Base-by-base conservation (phyloP, 1,140 invertebrate genomes). In the Psix sp. region DNA sequence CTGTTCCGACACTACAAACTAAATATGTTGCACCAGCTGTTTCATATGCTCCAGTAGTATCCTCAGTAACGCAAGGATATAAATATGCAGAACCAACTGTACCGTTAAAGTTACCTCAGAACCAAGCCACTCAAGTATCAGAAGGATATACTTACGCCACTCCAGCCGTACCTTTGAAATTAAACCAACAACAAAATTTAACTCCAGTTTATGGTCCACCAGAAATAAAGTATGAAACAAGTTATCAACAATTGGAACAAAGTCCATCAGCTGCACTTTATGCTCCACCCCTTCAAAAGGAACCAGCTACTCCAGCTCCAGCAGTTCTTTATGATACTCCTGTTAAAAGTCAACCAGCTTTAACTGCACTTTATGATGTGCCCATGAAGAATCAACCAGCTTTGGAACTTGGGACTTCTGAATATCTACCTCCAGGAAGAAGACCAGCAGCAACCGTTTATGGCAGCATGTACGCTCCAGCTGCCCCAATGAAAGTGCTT, bases 51-150 rank as follows among this genome's bases (percentile, higher is more conserved):
- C 5, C 24, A 9, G 21, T 24, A n/a, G 6, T 48, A 29, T 48
- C 21, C 3, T 24, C 7, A 4, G 21, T 7, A 24, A 24, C 3
- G 3, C 21, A 5, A 13, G 33, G 10, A 5, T 11, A 11, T 3
- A 1, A 10, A 2, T 35, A 35, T 14, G 10, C 26, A 17, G 5
- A 7, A 5, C 54, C 59, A 20, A 11, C 59, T 10, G 11, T 59
- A n/a, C 46, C 60, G 0, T 54, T 73, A 3, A 65, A 52, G 11
- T 24, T 65, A 18, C 59, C 68, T 1, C 4, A 31, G 14, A 72
- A 63, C 9, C 29, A 57, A 24, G 7, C 10, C 3, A 4, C 2
- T 3, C 14, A 10, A 18, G 26, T 3, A 29, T n/a, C 26, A 29
- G 2, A 2, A 7, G 26, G 2, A 2, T n/a, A 7, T 29, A 10